Base-by-base conservation (phyloP, 1,140 invertebrate species). In the Aporrectodea caliginosa region DNA sequence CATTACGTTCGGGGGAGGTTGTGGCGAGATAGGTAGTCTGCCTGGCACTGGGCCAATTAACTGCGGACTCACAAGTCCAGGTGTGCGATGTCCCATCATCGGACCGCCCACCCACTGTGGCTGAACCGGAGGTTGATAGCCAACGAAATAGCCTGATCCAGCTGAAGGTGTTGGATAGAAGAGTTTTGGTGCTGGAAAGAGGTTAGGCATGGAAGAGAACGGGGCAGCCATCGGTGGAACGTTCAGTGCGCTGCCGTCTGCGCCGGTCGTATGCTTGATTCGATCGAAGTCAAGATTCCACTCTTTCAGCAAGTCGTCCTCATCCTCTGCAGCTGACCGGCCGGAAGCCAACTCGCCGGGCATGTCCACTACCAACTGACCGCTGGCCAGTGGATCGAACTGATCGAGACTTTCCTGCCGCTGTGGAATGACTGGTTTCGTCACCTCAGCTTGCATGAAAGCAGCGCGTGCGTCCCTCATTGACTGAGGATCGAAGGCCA, bases 281-380 rank as follows among this genome's bases (percentile, higher is more conserved):
- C 43, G 6, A 22, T 58, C 43, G 43, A 58, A 58, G 22, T 58
- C 43, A 35, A 76, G 35, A 29, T 76, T 43, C 75, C 75, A 76
- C 27, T 76, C 75, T 27, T 76, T 76, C 1, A 76, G 35, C n/a
- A 76, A n/a, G 1, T 76, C n/a, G 33, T 76, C 75, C 12, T 76
- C 75, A 2, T 31, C 2, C 35, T 16, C 35, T 35, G 29, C 32
- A 27, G 35, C 1, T 1, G 33, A 22, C 29, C n/a, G 16, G 16
- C 32, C 22, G 16, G 75, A 22, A n/a, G 43, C n/a, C 75, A 27
- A 12, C 32, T 12, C 14, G 32, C 14, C 29, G 16, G 75, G 75
- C 12, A 29, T 16, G 35, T 76, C 75, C 16, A 76, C 43, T 1
- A 76, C 29, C 75, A 76, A 32, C 35, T 76, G 75, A 6, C 75